Conservation (phyloP, 2,797 vertebrate species). For the Melanotaenia nigrans region DNA sequence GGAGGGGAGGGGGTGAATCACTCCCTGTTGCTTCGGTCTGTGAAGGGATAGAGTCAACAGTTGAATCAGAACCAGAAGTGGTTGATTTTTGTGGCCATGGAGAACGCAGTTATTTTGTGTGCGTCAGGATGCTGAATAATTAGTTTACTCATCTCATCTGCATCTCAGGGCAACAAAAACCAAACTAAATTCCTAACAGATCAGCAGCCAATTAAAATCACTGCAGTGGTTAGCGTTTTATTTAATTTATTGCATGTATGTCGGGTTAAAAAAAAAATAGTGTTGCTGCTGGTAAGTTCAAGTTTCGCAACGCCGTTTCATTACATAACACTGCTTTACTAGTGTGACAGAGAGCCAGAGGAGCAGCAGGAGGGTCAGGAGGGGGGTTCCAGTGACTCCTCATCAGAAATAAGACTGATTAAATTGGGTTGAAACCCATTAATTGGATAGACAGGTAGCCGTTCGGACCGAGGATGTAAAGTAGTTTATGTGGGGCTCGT, state of each 20-base stretch:
- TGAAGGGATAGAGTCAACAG: slow-evolving; percentile 36
- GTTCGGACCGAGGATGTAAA: slow-evolving; percentile 21
- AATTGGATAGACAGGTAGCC: slow-evolving; percentile 40
- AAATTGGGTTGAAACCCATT: slow-evolving; percentile 43
- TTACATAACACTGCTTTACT: slow-evolving; percentile 76
- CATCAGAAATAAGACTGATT: slow-evolving; percentile 39
- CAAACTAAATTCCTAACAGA: not conserved
- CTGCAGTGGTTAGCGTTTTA: too few species aligned
- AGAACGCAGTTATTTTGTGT: slow-evolving; percentile 16
- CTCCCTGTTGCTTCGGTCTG: slow-evolving; percentile 76
- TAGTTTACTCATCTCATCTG: not conserved
- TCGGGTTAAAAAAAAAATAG: slow-evolving; percentile 22
- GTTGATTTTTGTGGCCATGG: not conserved
- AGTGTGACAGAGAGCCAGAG: slow-evolving; percentile 30
- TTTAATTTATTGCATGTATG: too few species aligned
- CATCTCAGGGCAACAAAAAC: not conserved
- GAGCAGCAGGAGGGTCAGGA: too few species aligned
- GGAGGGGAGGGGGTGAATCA: slow-evolving; percentile 48
- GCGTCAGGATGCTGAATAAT: slow-evolving; percentile 6
- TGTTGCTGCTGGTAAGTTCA: slow-evolving; percentile 53
- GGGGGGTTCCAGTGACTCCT: slow-evolving; percentile 19
- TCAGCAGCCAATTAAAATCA: not conserved
- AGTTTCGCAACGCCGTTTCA: slow-evolving; percentile 78
- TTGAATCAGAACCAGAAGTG: slow-evolving; percentile 15
- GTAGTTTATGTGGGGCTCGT: slow-evolving; percentile 25